A percentile compares a stretch with the other conserved stretches of the same genome.
Conservation (phyloP, 1,140 invertebrate genomes). For the Diorhabda carinulata region DNA sequence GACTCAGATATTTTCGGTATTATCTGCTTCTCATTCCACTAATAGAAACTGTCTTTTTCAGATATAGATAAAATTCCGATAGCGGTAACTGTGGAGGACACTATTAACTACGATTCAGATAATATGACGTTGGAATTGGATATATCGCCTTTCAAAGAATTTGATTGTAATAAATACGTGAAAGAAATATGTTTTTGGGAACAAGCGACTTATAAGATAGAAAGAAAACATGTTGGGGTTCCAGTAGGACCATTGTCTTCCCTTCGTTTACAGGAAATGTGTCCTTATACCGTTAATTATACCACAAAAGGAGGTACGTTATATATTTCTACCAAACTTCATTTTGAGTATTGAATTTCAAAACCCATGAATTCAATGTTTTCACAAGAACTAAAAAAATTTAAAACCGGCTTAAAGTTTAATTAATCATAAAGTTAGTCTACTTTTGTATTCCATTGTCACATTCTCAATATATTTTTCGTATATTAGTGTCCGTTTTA, state of each 20-base stretch:
- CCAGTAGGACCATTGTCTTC: constrained; percentile 35
- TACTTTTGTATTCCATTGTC: no score
- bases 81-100: constrained; percentile 29
- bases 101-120: constrained; percentile 16
- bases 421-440: no score
- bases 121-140: constrained; percentile 29
- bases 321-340: background rate
- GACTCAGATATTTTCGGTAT: no score
- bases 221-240: constrained; percentile 28
- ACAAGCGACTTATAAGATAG: constrained; percentile 30
- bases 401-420: no score
- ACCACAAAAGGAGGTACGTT: constrained; percentile 8
- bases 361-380: no score
- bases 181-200: constrained; percentile 39
- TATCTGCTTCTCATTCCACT: background rate
- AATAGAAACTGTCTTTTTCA: constrained; percentile 19
- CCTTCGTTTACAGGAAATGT: constrained; percentile 32
- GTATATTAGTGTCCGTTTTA: no score
- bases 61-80: constrained; percentile 23
- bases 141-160: constrained; percentile 18
- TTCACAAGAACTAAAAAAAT: no score
- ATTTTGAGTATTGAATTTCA: no score
- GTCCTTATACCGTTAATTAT: constrained; percentile 34
- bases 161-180: constrained; percentile 34
- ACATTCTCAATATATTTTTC: no score